Percentiles rank a stretch among this genome's conserved stretches.
phyloP scores from a whole-genome alignment of 2,797 vertebrate genomes.

The Chloroceryle inda region DNA sequence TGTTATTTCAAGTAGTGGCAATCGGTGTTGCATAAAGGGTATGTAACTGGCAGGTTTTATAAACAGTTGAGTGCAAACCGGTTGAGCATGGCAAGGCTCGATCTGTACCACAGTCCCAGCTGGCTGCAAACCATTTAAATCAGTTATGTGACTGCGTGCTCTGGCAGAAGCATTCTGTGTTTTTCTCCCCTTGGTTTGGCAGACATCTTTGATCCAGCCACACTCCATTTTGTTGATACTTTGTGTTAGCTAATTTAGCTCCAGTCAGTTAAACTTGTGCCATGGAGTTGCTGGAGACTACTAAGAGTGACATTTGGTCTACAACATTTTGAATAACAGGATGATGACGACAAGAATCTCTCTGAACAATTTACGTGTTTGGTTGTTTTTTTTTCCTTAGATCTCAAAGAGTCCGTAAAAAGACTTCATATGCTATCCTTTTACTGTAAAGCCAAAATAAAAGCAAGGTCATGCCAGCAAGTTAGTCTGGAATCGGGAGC shows the following conservation, averaged over 20 bases:
- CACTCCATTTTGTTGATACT: neutral
- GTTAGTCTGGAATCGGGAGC: neutral
- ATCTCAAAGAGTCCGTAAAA: neutral
- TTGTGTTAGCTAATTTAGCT: neutral
- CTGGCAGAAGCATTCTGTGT: rapidly evolving
- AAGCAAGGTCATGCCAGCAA: neutral
- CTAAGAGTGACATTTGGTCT: neutral
- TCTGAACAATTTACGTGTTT: too few species aligned
- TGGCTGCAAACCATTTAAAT: neutral
- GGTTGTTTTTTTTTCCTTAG: too few species aligned
- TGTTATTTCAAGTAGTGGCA: neutral
- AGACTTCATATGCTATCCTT: neutral
- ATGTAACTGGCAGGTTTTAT: neutral
- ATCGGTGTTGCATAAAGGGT: neutral
- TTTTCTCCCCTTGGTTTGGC: neutral
- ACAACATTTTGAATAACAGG: neutral
- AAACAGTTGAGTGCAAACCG: neutral
- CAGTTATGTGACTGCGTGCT: neutral
- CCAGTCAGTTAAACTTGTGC: rapidly evolving
- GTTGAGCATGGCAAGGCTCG: neutral
- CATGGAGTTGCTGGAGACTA: neutral
- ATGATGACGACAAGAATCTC: neutral
- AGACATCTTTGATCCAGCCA: neutral
- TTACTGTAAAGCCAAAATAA: neutral
- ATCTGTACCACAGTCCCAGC: neutral